Evolutionary conservation across 2,797 vertebrate genomes (phyloP), one percentile per base, ranked within the genome.

Genomic region (Strix occidentalis): DNA sequence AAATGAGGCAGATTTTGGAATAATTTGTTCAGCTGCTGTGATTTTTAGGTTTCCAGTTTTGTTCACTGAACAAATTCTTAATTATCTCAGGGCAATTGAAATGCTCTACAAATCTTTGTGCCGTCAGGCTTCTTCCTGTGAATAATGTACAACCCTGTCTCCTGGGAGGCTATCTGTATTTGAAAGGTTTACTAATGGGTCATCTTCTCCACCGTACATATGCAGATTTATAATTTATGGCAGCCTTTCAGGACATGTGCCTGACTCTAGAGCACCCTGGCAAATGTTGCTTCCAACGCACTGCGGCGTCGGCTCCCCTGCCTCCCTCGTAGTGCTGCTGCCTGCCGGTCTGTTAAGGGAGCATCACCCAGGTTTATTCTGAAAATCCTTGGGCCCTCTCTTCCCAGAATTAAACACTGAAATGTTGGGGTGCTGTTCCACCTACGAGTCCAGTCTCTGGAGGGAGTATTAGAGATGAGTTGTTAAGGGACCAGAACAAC

Each of bases 31-130:
- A 93, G 94, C 93, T 86, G 87, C 92, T 95, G 72, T 78, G 95
- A 77, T 39, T 97, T 98, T 97, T 95, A 96, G 94, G 81, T 87
- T 97, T 95, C 65, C 72, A 58, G 88, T 97, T 98, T 97, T 98
- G 90, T 96, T 96, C 96, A 60, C 89, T 86, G 96, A 97, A 89
- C 95, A 97, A 98, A 97, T 97, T 97, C 96, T 97, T 97, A 94
- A 92, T 97, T 97, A 93, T 97, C 94, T 94, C 71, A 54, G 92
- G 95, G 96, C 77, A 68, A 58, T 70, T 84, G 97, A 96, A 97
- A 96, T 53, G 96, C 96, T 97, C 82, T 51, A 91, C 95, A 94
- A 93, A 96, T 91, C 97, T 92, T 70, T 28, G 75, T 89, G 90
- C 89, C 56, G 69, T 89, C 51, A 56, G 94, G 97, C 91, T 95